Evolutionary conservation across 2,888 invertebrate genomes (phyloP), one percentile per base, ranked within the genome.

Genomic region (Pherbina coryleti): DNA sequence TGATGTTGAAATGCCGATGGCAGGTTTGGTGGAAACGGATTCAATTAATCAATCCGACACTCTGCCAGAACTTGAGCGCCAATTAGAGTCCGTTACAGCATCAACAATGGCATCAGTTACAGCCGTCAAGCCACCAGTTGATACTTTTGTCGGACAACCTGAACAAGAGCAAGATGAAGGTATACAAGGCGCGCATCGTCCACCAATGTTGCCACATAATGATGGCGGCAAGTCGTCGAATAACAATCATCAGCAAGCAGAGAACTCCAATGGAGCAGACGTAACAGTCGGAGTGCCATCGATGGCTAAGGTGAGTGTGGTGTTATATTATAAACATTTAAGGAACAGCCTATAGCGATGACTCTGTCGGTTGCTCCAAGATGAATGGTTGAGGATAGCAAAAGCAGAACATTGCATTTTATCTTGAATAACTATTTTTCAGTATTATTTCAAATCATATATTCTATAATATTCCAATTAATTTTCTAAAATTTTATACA

Each of bases 1-100:
- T n/a, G 34, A 73, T 25, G 76, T 44, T 17, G 80, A 78, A 9
- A 82, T 84, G 34, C 74, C 83, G 7, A 78, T 80, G 37, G 51
- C 80, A 4, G 60, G 77, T n/a, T 53, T 37, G 51, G 28, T 25
- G 2, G n/a, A n/a, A 1, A 78, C 76, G 7, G 76, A 81, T 31
- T 76, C 79, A 53, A 79, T 80, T 74, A 82, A 80, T 79, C 82
- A 82, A 49, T 79, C 81, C 22, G 85, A 83, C 64, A 84, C 82
- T 67, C 79, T 87, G 62, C 88, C 89, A 4, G 89, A 87, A 64
- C 79, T 89, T 62, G 89, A 88, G 77, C 84, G 87, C 11, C 89
- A 89, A 72, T 78, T 89, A 74, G 88, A 88, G 79, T 84, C 85
- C 69, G 87, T 86, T 57, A 86, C 88, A 11, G 86, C 86, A 7